Conservation (phyloP, 1,140 invertebrate genomes). For the Musca domestica region DNA sequence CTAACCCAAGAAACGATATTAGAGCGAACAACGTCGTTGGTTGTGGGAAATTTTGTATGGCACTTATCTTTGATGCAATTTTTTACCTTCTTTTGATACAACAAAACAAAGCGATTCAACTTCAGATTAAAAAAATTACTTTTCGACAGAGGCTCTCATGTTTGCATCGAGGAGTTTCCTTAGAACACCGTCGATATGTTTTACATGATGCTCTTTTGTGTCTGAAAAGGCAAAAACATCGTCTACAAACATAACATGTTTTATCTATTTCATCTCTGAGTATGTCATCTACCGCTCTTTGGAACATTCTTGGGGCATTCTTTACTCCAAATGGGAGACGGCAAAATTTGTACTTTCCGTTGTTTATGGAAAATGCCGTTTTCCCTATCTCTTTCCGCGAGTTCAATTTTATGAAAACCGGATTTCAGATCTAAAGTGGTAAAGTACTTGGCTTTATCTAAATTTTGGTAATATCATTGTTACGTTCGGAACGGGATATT, state of each 20-base stretch:
- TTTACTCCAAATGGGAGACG: constrained; percentile 28
- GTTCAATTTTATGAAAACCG: constrained; percentile 49
- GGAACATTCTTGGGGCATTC: constrained; percentile 15
- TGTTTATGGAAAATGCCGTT: constrained; percentile 54
- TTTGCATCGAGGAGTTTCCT: too few relatives aligned
- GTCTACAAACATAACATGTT: constrained; percentile 21
- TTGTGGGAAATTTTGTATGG: constrained; percentile 28
- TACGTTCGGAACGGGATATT: too few relatives aligned
- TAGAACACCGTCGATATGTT: too few relatives aligned
- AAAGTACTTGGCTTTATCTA: too few relatives aligned
- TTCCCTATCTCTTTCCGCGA: constrained; percentile 41
- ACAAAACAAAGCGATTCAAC: constrained; percentile 26
- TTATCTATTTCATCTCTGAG: constrained; percentile 11
- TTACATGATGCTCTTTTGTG: constrained; percentile 12
- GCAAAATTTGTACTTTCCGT: constrained; percentile 35
- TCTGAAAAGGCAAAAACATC: constrained; percentile 23
- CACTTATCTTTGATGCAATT: constrained; percentile 32
- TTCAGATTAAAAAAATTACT: constrained; percentile 49
- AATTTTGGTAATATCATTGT: too few relatives aligned
- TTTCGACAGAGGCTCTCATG: too few relatives aligned
- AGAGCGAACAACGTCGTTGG: constrained; percentile 27
- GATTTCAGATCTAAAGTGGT: too few relatives aligned
- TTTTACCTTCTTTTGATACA: constrained; percentile 23
- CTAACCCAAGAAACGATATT: constrained; percentile 31
- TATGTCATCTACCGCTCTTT: constrained; percentile 21